These are phyloP conservation scores for Desmophyllum pertusum DNA, from an alignment of 92 coral and sea anemone genomes.

Conservation along the genomic window DNA sequence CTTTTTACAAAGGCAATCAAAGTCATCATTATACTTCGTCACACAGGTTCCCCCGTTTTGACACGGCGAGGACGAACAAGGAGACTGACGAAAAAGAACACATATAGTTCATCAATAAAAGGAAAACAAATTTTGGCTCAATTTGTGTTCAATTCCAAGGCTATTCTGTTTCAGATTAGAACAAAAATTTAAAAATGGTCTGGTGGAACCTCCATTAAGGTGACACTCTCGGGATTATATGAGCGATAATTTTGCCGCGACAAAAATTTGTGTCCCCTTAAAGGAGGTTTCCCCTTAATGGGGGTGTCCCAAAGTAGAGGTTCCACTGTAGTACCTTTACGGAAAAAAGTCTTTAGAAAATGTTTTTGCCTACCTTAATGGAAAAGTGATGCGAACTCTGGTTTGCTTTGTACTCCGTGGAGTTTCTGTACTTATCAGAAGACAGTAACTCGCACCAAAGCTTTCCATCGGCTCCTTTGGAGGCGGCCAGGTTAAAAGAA, in stretches of 20 bases:
- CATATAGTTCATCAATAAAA: not conserved
- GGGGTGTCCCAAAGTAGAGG: too few relatives aligned
- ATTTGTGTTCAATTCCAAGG: not conserved
- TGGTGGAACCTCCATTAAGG: too few relatives aligned
- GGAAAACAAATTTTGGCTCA: not conserved
- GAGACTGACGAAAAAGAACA: not conserved
- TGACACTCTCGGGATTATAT: too few relatives aligned
- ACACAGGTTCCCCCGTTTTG: conserved; percentile 1
- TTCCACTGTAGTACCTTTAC: too few relatives aligned
- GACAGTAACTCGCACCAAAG: not conserved
- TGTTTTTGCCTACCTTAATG: not conserved
- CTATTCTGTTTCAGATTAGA: not conserved
- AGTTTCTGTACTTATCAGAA: conserved; percentile 11
- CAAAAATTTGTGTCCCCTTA: too few relatives aligned
- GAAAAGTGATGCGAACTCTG: not conserved
- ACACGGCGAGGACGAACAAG: conserved; percentile 13
- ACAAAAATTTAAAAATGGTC: too few relatives aligned
- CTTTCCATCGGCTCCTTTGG: not conserved
- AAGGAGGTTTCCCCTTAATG: too few relatives aligned
- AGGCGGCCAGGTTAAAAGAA: conserved; percentile 1
- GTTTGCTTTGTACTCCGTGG: not conserved
- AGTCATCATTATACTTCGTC: not conserved
- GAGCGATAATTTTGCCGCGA: too few relatives aligned
- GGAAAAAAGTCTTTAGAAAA: not conserved
- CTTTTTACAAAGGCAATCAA: not conserved